phyloP scores from a whole-genome alignment of 2,797 vertebrate genomes.

The Amphiprion clarkii region DNA sequence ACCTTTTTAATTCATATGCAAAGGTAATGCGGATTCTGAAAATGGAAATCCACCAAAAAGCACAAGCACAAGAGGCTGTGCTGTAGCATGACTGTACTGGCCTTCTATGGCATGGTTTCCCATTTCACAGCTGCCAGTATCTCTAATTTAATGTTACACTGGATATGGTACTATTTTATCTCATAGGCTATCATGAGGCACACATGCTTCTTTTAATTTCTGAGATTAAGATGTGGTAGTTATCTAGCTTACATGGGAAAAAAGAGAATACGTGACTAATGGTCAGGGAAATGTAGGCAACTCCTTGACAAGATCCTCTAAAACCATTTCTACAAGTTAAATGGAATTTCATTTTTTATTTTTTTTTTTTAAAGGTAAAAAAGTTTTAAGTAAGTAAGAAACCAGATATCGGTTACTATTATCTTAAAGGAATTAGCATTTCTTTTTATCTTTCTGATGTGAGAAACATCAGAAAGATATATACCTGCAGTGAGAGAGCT shows the following conservation, averaged over 20 bases:
- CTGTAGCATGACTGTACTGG: constrained; percentile 5
- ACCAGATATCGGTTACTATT: no score
- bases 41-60: constrained; percentile 56
- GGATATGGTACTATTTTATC: constrained; percentile 54
- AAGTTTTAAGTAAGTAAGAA: no score
- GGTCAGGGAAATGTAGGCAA: not conserved
- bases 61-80: constrained; percentile 34
- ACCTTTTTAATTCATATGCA: constrained; percentile 83
- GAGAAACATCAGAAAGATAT: constrained; percentile 2
- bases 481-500: no score
- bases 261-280: constrained; percentile 3
- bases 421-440: not conserved
- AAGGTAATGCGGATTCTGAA: constrained; percentile 77
- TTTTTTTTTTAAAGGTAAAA: not conserved
- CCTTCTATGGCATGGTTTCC: constrained; percentile 24
- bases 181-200: constrained; percentile 37
- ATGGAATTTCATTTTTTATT: not conserved
- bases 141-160: constrained; percentile 67
- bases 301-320: not conserved
- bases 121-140: constrained; percentile 58
- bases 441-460: not conserved
- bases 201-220: constrained; percentile 60
- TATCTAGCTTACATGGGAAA: constrained; percentile 12
- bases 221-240: constrained; percentile 49
- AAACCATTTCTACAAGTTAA: not conserved